These are phyloP conservation scores for Willowsia nigromaculata DNA, from an alignment of 2,888 invertebrate genomes.

Conservation along the genomic window DNA sequence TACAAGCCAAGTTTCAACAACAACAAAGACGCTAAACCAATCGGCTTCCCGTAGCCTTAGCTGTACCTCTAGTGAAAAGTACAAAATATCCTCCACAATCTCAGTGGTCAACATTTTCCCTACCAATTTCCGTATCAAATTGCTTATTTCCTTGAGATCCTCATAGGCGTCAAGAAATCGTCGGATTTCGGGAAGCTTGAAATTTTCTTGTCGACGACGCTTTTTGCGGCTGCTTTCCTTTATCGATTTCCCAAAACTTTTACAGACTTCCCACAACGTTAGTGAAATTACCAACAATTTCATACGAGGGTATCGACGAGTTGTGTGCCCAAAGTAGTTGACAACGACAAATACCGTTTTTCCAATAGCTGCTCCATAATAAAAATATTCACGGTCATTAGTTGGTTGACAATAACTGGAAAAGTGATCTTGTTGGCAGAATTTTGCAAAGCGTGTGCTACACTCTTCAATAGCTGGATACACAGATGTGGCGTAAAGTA, in stretches of 20 bases:
- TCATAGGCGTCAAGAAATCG: constrained; percentile 13
- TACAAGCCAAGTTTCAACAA: constrained; percentile 41
- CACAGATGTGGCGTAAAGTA: background rate
- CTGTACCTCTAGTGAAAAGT: constrained; percentile 50
- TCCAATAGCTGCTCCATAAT: background rate
- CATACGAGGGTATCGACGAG: constrained; percentile 41
- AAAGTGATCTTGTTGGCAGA: background rate
- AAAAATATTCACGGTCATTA: too few relatives aligned
- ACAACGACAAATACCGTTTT: background rate
- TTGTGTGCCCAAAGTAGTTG: constrained; percentile 15
- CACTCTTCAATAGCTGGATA: constrained; percentile 29
- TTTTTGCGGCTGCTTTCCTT: background rate
- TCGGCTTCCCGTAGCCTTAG: constrained; percentile 14
- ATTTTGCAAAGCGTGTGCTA: background rate
- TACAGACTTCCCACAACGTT: constrained; percentile 41
- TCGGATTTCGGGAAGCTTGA: background rate
- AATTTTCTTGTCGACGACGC: background rate
- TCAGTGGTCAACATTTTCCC: constrained; percentile 49
- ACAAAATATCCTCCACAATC: constrained; percentile 47
- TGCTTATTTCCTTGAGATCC: constrained; percentile 36
- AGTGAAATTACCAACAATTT: constrained; percentile 14
- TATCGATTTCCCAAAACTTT: constrained; percentile 34
- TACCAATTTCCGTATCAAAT: constrained; percentile 23
- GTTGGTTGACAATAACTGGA: too few relatives aligned
- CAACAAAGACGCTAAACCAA: constrained; percentile 44